A percentile compares a stretch with the other conserved stretches of the same genome.
These are phyloP conservation scores for Pheosia gnoma DNA, from an alignment of 2,888 invertebrate genomes.

Conservation along the genomic window DNA sequence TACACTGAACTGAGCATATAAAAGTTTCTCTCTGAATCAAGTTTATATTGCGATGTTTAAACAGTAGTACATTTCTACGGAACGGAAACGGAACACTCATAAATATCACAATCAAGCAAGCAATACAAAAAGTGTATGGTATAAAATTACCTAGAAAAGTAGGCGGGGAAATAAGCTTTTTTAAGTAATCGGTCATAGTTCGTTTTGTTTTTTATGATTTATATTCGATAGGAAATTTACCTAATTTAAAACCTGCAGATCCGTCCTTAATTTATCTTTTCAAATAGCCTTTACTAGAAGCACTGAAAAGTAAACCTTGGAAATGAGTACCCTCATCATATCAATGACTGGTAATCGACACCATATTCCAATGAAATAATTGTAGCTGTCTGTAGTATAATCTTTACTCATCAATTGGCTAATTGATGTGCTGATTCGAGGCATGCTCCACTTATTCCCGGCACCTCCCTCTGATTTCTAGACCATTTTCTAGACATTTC, in stretches of 20 bases:
- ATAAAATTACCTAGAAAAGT: no score
- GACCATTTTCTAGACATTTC: slow-evolving; percentile 51
- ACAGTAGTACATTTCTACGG: background rate
- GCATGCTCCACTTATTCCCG: slow-evolving; percentile 57
- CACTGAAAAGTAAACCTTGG: no score
- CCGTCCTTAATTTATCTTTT: no score
- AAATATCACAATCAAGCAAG: no score
- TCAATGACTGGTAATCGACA: slow-evolving; percentile 13
- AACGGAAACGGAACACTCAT: no score
- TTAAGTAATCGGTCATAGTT: no score
- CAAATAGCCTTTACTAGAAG: no score
- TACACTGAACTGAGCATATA: slow-evolving; percentile 19
- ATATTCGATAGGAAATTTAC: no score
- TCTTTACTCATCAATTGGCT: slow-evolving; percentile 32
- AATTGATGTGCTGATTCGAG: slow-evolving; percentile 33
- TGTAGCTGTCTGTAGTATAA: slow-evolving; percentile 4
- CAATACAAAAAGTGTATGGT: no score
- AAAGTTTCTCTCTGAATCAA: slow-evolving; percentile 1
- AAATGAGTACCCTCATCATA: slow-evolving; percentile 10
- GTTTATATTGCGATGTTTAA: background rate
- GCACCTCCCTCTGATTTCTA: slow-evolving; percentile 59
- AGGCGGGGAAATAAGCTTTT: no score
- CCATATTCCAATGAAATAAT: slow-evolving; percentile 9
- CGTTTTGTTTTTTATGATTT: no score
- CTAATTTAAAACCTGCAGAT: no score